Conservation (phyloP, 2,888 invertebrate species). For the Acronicta aceris region DNA sequence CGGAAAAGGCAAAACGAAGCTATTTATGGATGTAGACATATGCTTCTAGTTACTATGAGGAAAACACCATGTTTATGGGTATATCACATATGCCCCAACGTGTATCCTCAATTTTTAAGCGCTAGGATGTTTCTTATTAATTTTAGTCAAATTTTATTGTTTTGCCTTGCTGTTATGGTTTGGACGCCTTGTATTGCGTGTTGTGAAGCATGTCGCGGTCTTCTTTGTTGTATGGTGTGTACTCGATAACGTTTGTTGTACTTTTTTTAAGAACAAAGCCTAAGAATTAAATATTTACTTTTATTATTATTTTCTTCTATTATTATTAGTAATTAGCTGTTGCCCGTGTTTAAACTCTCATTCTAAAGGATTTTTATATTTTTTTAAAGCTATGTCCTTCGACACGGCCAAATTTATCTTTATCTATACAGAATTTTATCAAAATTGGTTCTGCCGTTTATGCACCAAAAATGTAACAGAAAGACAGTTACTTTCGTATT, state of each 20-base stretch:
- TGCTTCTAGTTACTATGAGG: constrained; percentile 66
- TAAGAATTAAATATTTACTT: background rate
- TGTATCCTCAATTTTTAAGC: constrained; percentile 72
- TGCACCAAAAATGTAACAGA: too few species aligned
- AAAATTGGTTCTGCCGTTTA: too few species aligned
- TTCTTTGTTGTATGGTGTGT: constrained; percentile 68
- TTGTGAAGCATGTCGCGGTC: constrained; percentile 65
- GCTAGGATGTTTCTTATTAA: constrained; percentile 58
- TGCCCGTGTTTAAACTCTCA: too few species aligned
- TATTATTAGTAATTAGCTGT: background rate
- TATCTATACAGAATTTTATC: too few species aligned
- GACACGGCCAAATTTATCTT: too few species aligned
- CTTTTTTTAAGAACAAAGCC: background rate
- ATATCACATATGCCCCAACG: constrained; percentile 70
- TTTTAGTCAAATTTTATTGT: constrained; percentile 62
- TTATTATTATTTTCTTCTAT: background rate
- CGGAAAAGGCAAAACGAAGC: constrained; percentile 59
- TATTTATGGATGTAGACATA: constrained; percentile 62
- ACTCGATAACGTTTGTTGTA: constrained; percentile 31
- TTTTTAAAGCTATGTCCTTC: too few species aligned
- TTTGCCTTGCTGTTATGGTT: constrained; percentile 63
- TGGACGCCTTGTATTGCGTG: constrained; percentile 73
- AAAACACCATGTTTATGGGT: constrained; percentile 74
- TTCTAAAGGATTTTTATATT: too few species aligned
- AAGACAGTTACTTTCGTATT: too few species aligned